phyloP scores from a whole-genome alignment of 2,113 vertebrate genomes.

The Anas platyrhynchos region DNA sequence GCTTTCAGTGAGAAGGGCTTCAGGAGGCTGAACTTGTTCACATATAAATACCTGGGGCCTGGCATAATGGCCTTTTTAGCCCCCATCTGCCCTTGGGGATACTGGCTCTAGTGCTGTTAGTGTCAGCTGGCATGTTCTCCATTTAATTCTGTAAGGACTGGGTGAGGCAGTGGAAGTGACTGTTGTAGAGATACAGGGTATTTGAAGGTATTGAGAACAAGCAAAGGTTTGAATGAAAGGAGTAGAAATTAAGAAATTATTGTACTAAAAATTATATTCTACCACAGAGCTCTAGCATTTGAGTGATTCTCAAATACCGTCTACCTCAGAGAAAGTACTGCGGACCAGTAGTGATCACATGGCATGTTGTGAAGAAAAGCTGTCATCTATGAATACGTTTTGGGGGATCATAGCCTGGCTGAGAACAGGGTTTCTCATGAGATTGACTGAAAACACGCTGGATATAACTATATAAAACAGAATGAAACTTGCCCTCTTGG shows the following conservation, averaged over 20 bases:
- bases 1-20: background rate
- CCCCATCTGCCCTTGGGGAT: background rate
- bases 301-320: background rate
- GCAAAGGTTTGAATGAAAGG: background rate
- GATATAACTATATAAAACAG: background rate
- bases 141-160: background rate
- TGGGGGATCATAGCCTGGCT: too few relatives aligned
- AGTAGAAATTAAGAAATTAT: background rate
- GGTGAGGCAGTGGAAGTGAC: background rate
- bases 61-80: background rate
- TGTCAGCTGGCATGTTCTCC: background rate
- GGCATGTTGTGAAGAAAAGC: background rate
- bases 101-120: background rate
- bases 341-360: background rate
- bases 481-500: background rate
- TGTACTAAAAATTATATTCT: background rate
- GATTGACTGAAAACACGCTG: background rate
- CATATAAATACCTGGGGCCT: background rate
- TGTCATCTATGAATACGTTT: accelerated
- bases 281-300: background rate
- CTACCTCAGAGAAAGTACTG: background rate
- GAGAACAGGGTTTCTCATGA: background rate
- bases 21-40: background rate
- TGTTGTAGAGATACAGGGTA: background rate
- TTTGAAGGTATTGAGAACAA: background rate